Conservation (phyloP, 2,888 invertebrate genomes). For the Meliscaeva auricollis region DNA sequence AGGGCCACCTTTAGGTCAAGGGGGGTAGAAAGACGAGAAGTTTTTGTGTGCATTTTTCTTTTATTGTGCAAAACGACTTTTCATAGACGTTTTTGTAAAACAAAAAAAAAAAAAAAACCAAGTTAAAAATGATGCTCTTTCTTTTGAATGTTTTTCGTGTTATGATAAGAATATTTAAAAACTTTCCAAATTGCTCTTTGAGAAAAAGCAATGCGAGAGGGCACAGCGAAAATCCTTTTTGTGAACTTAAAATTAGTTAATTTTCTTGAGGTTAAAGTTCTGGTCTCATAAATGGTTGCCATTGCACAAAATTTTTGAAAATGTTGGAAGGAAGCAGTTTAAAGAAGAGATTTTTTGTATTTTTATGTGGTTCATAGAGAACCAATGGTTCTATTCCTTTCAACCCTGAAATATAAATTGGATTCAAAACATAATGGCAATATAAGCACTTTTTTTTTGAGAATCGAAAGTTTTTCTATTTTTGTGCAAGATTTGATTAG, state of each 20-base stretch:
- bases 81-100: slow-evolving; percentile 18
- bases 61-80: not conserved
- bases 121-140: slow-evolving; percentile 41
- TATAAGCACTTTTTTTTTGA: slow-evolving; percentile 23
- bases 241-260: slow-evolving; percentile 55
- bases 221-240: slow-evolving; percentile 24
- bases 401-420: slow-evolving; percentile 55
- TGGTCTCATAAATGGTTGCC: slow-evolving; percentile 37
- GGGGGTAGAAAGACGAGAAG: not conserved
- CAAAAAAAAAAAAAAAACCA: slow-evolving; percentile 20
- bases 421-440: slow-evolving; percentile 51
- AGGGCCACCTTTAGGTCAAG: not conserved
- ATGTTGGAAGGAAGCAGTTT: not conserved
- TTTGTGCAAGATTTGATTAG: slow-evolving; percentile 34
- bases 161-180: slow-evolving; percentile 59
- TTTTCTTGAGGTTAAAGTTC: slow-evolving; percentile 45
- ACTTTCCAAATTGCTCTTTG: slow-evolving; percentile 29
- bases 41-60: slow-evolving; percentile 22
- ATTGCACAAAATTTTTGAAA: slow-evolving; percentile 31
- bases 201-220: not conserved
- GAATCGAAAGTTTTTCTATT: slow-evolving; percentile 16
- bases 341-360: not conserved
- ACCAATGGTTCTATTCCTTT: not conserved
- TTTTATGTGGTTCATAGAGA: slow-evolving; percentile 2
- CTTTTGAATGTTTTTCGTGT: slow-evolving; percentile 12